Evolutionary conservation across 2,797 vertebrate species (phyloP), one percentile per base, ranked within the genome.

Genomic region (Pipistrellus pipistrellus): DNA sequence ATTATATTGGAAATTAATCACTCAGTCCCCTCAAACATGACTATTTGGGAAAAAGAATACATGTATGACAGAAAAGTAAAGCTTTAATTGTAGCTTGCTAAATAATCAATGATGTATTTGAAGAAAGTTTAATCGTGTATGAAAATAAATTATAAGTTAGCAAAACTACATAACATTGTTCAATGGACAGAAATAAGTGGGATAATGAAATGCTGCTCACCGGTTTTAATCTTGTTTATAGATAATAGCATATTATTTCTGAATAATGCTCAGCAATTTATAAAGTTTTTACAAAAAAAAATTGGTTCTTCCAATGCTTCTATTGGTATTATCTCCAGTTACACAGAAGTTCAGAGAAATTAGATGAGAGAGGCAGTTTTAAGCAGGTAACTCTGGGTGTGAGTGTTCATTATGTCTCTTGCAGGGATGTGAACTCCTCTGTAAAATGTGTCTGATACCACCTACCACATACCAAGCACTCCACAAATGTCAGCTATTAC

Each of bases 61-160:
- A 92, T 73, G 38, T 81, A 41, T 85, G 64, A 88, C 38, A 89
- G 78, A 78, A 64, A 93, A 91, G 55, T 76, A 87, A 95, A 93
- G 66, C 7, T 27, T 84, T 89, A 76, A 80, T 72, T 48, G 32
- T 20, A 88, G 51, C 55, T 21, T 53, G 53, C 55, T 95, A 90
- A 84, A 91, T 87, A 88, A 82, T 85, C 93, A 83, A 71, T 77
- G 75, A 66, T 30, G 4, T 7, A 38, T 90, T 88, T 93, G 75
- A 69, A 90, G 78, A 93, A 92, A 78, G 20, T 81, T 77, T 80
- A 77, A 66, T n/a, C 41, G 66, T 77, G 81, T 30, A 88, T 64
- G 87, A 92, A 95, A 90, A 81, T 89, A 87, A 96, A 93, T 51
- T 46, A 57, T 18, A 64, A 62, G 53, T 85, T 75, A 91, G 62